Evolutionary conservation across 2,888 invertebrate species (phyloP).

Genomic region (Atrina japonica): DNA sequence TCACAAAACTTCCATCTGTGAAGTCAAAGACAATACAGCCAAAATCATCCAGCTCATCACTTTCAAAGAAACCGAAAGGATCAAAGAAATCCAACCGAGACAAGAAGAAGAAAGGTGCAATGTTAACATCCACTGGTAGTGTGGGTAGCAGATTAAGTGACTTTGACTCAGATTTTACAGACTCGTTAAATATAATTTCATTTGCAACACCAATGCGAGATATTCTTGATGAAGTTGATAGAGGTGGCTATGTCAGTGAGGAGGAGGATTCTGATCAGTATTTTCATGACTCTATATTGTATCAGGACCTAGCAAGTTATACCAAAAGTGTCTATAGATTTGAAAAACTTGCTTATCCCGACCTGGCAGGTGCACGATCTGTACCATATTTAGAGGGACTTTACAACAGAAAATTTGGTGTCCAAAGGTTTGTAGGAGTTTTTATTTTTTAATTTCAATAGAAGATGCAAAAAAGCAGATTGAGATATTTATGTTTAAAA

Average conservation of each 20-base stretch:
- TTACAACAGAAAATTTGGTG: constrained; percentile 83
- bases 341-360: constrained; percentile 89
- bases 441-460: neutral
- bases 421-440: constrained; percentile 81
- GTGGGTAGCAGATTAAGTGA: constrained; percentile 13
- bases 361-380: constrained; percentile 84
- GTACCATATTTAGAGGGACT: constrained; percentile 84
- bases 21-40: constrained; percentile 28
- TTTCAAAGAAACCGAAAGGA: constrained; percentile 59
- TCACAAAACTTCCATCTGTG: constrained; percentile 47
- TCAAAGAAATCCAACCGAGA: constrained; percentile 48
- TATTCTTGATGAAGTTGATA: constrained; percentile 50
- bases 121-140: neutral
- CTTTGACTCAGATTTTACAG: constrained; percentile 49
- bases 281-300: constrained; percentile 71
- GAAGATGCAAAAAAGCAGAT: neutral
- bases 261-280: constrained; percentile 58
- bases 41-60: constrained; percentile 42
- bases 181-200: constrained; percentile 64
- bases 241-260: constrained; percentile 44
- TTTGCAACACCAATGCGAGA: constrained; percentile 51
- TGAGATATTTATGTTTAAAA: no score
- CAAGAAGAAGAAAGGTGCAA: constrained; percentile 52
- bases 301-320: constrained; percentile 70
- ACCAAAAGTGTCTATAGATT: constrained; percentile 85